Conservation (phyloP, 2,113 vertebrate species). For the Corythornis cristatus region DNA sequence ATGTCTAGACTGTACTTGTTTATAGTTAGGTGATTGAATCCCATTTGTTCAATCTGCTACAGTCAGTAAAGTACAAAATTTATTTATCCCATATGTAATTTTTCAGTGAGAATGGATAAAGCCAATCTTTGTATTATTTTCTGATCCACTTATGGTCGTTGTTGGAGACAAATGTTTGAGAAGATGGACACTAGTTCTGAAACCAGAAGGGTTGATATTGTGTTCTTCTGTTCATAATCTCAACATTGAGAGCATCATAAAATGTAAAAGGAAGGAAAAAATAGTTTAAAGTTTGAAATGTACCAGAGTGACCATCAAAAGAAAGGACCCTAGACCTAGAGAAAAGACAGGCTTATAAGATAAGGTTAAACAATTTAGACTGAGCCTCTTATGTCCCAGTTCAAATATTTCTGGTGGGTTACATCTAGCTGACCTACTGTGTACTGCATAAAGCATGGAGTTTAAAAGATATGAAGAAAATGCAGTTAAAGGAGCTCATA, state of each 20-base stretch:
- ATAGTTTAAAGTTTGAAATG: neutral
- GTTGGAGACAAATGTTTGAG: neutral
- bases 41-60: neutral
- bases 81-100: neutral
- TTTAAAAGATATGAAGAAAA: constrained; percentile 71
- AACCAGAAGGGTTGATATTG: neutral
- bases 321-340: neutral
- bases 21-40: neutral
- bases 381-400: constrained; percentile 52
- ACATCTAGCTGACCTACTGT: constrained; percentile 48
- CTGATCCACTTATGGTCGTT: neutral
- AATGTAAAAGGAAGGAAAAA: neutral
- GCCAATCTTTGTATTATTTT: neutral
- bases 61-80: neutral
- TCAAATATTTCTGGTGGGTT: constrained; percentile 51
- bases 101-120: neutral
- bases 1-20: neutral
- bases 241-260: neutral
- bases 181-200: neutral
- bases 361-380: constrained; percentile 47
- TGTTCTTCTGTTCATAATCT: neutral
- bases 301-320: neutral
- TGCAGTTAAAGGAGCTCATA: constrained; percentile 71
- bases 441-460: constrained; percentile 41
- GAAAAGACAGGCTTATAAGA: constrained; percentile 18